A percentile compares a stretch with the other conserved stretches of the same genome.
These are phyloP conservation scores for Halcyon malimbica DNA, from an alignment of 2,113 vertebrate genomes.

Conservation along the genomic window DNA sequence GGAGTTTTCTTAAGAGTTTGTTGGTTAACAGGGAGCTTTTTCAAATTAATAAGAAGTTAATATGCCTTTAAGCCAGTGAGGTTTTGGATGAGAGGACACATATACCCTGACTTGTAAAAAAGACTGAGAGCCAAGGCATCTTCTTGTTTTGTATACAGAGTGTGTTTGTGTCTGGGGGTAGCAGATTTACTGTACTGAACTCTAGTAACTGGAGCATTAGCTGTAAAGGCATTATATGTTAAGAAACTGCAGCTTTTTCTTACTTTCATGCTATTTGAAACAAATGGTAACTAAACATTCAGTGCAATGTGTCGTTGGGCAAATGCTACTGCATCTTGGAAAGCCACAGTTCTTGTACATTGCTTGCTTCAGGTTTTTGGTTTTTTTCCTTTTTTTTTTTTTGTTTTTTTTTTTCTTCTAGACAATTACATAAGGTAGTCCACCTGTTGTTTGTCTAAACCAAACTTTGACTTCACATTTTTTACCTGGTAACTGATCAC, in stretches of 20 bases:
- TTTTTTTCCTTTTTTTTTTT: too few species aligned
- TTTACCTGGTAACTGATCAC: neutral
- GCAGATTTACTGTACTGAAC: neutral
- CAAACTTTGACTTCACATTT: neutral
- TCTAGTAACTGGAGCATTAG: neutral
- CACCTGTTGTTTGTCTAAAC: neutral
- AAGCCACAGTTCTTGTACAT: neutral
- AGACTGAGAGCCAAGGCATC: rapidly evolving
- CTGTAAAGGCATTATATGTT: neutral
- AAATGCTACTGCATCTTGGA: neutral
- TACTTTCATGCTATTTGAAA: neutral
- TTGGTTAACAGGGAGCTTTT: neutral
- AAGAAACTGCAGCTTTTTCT: neutral
- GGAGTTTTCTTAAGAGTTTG: neutral
- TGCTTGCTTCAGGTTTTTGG: neutral
- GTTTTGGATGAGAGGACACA: neutral
- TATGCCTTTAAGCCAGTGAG: neutral
- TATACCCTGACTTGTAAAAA: neutral
- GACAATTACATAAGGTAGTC: neutral
- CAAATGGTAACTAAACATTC: neutral
- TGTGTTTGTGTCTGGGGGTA: neutral
- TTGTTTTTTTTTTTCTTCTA: too few species aligned
- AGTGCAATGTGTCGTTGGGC: neutral
- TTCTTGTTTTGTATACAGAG: neutral
- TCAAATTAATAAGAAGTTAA: neutral